A percentile compares a stretch with the other conserved stretches of the same genome.
Evolutionary conservation across 2,113 vertebrate species (phyloP).

Genomic region (Tachycineta bicolor): DNA sequence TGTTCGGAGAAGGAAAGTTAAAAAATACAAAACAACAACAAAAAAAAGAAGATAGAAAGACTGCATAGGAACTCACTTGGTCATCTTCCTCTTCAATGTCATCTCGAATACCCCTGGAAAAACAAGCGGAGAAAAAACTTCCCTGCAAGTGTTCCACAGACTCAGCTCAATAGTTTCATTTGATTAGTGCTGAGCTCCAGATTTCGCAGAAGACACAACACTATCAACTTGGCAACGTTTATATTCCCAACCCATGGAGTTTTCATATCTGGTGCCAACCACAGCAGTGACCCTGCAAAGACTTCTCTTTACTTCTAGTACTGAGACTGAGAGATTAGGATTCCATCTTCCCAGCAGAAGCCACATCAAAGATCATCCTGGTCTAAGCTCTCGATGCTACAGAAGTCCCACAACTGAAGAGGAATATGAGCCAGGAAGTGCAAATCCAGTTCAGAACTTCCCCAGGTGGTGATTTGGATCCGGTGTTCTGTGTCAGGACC

Average conservation of each 20-base stretch:
- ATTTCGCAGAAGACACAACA: slow-evolving; percentile 69
- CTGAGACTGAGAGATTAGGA: slow-evolving; percentile 20
- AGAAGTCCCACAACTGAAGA: slow-evolving; percentile 49
- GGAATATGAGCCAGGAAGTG: slow-evolving; percentile 56
- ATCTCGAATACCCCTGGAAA: slow-evolving; percentile 99
- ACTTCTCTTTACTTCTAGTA: slow-evolving; percentile 48
- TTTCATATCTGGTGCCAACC: slow-evolving; percentile 4
- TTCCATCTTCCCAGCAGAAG: slow-evolving; percentile 37
- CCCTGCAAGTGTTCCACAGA: slow-evolving; percentile 99
- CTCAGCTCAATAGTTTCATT: slow-evolving; percentile 78
- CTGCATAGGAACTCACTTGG: slow-evolving; percentile 96
- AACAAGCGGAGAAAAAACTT: slow-evolving; percentile 99
- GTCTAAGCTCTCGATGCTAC: slow-evolving; percentile 41
- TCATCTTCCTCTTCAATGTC: slow-evolving; percentile 99
- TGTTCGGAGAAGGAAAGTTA: slow-evolving; percentile 55
- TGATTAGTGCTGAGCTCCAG: slow-evolving; percentile 71
- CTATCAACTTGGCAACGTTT: slow-evolving; percentile 66
- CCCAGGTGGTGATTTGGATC: slow-evolving; percentile 44
- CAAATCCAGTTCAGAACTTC: slow-evolving; percentile 58
- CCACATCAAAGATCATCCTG: slow-evolving; percentile 14
- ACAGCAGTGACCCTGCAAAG: background rate
- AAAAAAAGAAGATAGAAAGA: slow-evolving; percentile 84
- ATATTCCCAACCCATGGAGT: slow-evolving; percentile 62
- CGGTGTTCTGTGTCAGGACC: slow-evolving; percentile 46
- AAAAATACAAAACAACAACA: slow-evolving; percentile 53